phyloP scores from a whole-genome alignment of 1,140 invertebrate genomes.

The Saccostrea glomerata region DNA sequence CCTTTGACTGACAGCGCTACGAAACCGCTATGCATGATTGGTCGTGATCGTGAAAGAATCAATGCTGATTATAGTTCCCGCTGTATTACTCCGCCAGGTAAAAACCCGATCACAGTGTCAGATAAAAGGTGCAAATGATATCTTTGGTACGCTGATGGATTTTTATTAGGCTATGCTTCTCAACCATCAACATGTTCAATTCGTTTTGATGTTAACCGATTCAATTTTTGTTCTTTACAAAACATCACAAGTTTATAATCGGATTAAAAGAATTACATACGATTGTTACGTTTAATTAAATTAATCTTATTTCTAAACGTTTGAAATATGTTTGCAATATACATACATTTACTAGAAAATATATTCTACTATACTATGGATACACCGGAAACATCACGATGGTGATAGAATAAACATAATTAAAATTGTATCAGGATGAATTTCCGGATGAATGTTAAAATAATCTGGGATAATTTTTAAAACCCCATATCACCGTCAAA shows the following conservation, averaged over 20 bases:
- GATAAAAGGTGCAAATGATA: background rate
- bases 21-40: constrained; percentile 28
- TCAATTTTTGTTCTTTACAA: too few species aligned
- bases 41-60: constrained; percentile 17
- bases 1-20: constrained; percentile 17
- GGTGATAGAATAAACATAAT: background rate
- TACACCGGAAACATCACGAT: constrained; percentile 27
- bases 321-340: too few species aligned
- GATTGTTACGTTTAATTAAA: background rate
- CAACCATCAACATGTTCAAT: too few species aligned
- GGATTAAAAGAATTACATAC: background rate
- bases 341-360: too few species aligned
- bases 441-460: background rate
- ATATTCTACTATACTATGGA: background rate
- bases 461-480: background rate
- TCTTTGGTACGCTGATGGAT: background rate
- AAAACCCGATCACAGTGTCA: background rate
- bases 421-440: background rate
- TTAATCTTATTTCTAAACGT: too few species aligned
- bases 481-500: background rate
- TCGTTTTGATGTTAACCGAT: too few species aligned
- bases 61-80: background rate
- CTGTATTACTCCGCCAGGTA: constrained; percentile 27
- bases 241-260: background rate
- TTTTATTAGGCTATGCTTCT: background rate